Evolutionary conservation across 64 coral and sea anemone species (phyloP).

Genomic region (Anthopleura sola): DNA sequence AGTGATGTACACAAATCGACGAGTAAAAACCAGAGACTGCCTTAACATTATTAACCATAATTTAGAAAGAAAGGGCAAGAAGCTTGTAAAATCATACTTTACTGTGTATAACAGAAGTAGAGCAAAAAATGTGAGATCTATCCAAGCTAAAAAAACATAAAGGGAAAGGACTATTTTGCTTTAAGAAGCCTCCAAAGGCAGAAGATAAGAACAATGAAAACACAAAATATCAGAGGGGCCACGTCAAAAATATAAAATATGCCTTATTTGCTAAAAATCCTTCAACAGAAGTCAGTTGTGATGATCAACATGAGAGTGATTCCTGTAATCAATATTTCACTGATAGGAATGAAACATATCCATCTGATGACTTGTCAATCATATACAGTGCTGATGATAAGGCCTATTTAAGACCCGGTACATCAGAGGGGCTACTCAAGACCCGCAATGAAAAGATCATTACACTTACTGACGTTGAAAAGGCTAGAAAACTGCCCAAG

Average conservation of each 20-base stretch:
- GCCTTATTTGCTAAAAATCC: not conserved
- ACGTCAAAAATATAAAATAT: conserved; percentile 29
- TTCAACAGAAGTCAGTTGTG: not conserved
- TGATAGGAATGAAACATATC: no score
- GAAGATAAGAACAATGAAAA: conserved; percentile 53
- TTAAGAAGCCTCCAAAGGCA: conserved; percentile 41
- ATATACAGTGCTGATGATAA: no score
- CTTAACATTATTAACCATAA: conserved; percentile 20
- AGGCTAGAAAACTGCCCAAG: conserved; percentile 34
- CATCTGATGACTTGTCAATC: no score
- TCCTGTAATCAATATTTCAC: no score
- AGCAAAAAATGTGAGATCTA: conserved; percentile 16
- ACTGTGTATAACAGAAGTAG: conserved; percentile 20
- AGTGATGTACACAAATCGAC: conserved; percentile 44
- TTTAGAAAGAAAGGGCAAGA: conserved; percentile 23
- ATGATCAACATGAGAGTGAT: no score
- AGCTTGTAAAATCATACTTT: conserved; percentile 13
- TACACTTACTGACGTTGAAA: conserved; percentile 11
- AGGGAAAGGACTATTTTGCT: conserved; percentile 43
- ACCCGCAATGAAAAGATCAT: conserved; percentile 27
- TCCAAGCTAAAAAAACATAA: conserved; percentile 40
- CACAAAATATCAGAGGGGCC: conserved; percentile 23
- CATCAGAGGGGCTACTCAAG: conserved; percentile 1
- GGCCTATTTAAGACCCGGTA: not conserved
- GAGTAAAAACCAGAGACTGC: conserved; percentile 24